phyloP scores from a whole-genome alignment of 2,888 invertebrate genomes.

The Gymnocheta viridis region DNA sequence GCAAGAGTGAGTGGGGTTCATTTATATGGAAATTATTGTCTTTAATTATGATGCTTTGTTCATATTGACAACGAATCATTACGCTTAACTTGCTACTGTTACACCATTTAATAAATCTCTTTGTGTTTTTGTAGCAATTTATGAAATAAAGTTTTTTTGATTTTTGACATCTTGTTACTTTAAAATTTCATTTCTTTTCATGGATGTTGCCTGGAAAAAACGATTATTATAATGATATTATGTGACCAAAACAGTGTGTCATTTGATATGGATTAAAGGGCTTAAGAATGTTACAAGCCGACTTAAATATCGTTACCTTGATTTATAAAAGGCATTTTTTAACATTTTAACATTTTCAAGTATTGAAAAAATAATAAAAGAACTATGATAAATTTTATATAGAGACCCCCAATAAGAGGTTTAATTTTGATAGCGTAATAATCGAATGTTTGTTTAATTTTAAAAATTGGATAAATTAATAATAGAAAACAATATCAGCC shows the following conservation, averaged over 20 bases:
- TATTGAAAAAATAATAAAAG: no score
- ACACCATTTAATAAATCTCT: background rate
- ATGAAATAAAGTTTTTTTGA: conserved; percentile 16
- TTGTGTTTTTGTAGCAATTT: conserved; percentile 10
- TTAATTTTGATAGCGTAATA: no score
- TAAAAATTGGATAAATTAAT: no score
- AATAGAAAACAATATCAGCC: no score
- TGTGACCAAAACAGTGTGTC: conserved; percentile 53
- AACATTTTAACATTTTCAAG: no score
- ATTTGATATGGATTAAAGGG: conserved; percentile 20
- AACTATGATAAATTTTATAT: no score
- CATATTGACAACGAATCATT: conserved; percentile 21
- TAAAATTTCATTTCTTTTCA: background rate
- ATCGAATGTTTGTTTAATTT: no score
- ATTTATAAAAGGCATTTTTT: background rate
- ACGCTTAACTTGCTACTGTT: conserved; percentile 44
- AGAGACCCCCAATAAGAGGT: no score
- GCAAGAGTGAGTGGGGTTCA: background rate
- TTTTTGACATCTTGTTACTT: background rate
- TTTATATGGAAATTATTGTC: conserved; percentile 25
- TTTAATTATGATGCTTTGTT: conserved; percentile 34
- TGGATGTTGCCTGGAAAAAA: background rate
- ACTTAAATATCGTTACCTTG: background rate
- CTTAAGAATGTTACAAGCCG: background rate
- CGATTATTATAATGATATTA: background rate